Conservation (phyloP, 2,797 vertebrate genomes). For the Prionace glauca region DNA sequence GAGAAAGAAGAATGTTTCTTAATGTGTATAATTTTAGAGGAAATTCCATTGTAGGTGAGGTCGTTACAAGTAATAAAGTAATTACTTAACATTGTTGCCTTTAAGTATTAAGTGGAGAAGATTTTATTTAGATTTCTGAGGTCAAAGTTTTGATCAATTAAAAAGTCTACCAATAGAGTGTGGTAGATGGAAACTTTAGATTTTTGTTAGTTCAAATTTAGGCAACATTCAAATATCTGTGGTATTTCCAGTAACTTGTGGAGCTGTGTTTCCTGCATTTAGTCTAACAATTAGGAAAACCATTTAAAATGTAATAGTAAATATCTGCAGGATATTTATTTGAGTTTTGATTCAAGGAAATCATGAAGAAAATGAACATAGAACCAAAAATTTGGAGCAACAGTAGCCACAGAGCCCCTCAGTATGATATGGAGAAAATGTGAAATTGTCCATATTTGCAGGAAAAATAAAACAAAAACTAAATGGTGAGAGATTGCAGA, state of each 20-base stretch:
- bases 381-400: too few relatives aligned
- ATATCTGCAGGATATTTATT: not conserved
- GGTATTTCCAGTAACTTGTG: not conserved
- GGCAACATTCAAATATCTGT: not conserved
- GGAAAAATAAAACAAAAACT: too few relatives aligned
- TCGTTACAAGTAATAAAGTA: too few relatives aligned
- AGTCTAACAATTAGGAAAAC: too few relatives aligned
- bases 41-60: too few relatives aligned
- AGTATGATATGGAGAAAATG: too few relatives aligned
- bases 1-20: too few relatives aligned
- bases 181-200: not conserved
- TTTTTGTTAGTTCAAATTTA: not conserved
- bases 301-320: too few relatives aligned
- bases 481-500: too few relatives aligned
- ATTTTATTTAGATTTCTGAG: not conserved
- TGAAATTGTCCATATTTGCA: too few relatives aligned
- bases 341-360: not conserved
- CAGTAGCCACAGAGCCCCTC: too few relatives aligned
- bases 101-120: not conserved
- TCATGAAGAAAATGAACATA: not conserved
- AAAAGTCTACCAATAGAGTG: not conserved
- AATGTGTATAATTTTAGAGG: too few relatives aligned
- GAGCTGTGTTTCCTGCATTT: not conserved
- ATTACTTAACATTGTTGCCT: not conserved
- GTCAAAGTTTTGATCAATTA: not conserved